Conservation (phyloP, 2,888 invertebrate genomes). For the Gasteruption jaculator region DNA sequence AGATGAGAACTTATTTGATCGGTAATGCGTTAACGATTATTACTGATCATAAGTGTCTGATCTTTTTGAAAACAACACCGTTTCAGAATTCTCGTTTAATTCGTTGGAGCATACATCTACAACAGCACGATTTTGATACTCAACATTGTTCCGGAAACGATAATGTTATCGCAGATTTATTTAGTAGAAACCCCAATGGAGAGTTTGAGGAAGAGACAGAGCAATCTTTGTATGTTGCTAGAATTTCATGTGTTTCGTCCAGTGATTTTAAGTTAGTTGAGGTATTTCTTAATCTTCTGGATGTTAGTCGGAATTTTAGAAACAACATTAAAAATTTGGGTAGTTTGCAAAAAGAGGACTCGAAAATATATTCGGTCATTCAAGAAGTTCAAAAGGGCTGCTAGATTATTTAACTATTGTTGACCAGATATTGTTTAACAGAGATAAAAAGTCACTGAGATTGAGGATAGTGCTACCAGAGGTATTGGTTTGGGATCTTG, state of each 20-base stretch:
- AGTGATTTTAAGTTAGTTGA: not conserved
- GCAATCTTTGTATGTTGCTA: not conserved
- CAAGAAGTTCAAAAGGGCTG: not conserved
- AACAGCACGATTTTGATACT: slow-evolving; percentile 26
- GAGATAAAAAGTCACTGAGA: no score
- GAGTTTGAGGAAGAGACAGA: not conserved
- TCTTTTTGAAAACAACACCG: no score
- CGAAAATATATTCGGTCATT: not conserved
- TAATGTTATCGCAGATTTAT: slow-evolving; percentile 25
- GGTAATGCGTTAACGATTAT: no score
- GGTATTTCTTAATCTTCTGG: not conserved
- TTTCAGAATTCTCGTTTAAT: no score
- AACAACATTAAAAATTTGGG: slow-evolving; percentile 1
- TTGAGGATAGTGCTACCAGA: no score
- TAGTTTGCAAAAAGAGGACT: slow-evolving; percentile 5
- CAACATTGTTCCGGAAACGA: slow-evolving; percentile 25
- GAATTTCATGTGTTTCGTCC: no score
- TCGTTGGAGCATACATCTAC: no score
- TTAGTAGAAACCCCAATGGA: slow-evolving; percentile 17
- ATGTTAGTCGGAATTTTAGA: no score
- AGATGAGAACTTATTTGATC: slow-evolving; percentile 24
- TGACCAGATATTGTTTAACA: no score
- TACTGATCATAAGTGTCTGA: no score
- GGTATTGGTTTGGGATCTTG: no score
- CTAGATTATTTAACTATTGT: no score